Evolutionary conservation across 2,113 vertebrate species (phyloP), one percentile per base, ranked within the genome.

Genomic region (Dryoscopus gambensis): DNA sequence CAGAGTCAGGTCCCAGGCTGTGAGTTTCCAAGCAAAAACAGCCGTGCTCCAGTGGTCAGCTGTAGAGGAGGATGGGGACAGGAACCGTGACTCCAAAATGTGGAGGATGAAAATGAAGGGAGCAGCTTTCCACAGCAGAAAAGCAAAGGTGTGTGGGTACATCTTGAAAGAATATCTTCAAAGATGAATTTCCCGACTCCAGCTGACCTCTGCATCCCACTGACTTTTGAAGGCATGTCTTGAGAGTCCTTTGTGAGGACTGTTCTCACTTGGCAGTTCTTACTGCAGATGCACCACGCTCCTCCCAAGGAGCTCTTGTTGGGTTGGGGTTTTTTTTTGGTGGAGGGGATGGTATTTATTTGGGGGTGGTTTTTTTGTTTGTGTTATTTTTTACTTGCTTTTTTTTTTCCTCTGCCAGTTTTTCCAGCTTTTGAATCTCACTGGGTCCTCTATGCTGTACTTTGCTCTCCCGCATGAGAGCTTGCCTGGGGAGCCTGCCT

Each of bases 11-110:
- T 73, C 13, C 16, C n/a, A 79, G 70, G 47, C 39, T 1, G 0
- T 67, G n/a, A 9, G 12, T 63, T 85, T 90, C 56, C 35, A 37
- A 35, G 37, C 16, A 52, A 53, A 64, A 67, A 23, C 49, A 49
- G 46, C 7, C 0, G 0, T 50, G 56, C 42, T 79, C 4, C 3
- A 1, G 31, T 46, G 25, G 24, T 65, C n/a, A 64, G 42, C 50
- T 42, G 27, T 18, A 50, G 73, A 20, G 37, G 7, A 28, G 7
- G 1, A 42, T 30, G 8, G 28, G 24, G 15, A 39, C 44, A 68
- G 60, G 28, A 87, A 7, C 40, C 42, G 12, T 1, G 5, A n/a
- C 47, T 50, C 30, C 50, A 65, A 14, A 83, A 59, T 2, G 1
- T 35, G 24, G 35, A 63, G 65, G 17, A 22, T 84, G 46, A 31